Evolutionary conservation across 1,140 invertebrate species (phyloP).

Genomic region (Propsilocerus akamusi): DNA sequence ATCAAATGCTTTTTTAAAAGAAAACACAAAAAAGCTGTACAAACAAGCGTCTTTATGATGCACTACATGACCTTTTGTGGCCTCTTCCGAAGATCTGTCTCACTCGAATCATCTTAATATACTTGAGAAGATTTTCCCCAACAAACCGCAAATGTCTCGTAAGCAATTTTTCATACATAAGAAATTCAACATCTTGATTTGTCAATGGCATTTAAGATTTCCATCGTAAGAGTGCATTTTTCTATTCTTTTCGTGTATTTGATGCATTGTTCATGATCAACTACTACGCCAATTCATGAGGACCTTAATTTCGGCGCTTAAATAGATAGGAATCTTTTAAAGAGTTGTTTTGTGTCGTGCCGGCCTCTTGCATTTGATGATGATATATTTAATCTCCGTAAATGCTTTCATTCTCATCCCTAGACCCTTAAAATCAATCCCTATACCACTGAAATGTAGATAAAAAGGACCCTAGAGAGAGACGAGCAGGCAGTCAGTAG

Average conservation of each 20-base stretch:
- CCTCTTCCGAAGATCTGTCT: no score
- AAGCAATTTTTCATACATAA: no score
- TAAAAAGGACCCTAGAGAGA: neutral
- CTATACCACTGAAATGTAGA: neutral
- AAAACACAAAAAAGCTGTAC: neutral
- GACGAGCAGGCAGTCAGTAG: neutral
- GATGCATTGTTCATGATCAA: no score
- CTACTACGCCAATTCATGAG: no score
- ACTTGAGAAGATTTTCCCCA: no score
- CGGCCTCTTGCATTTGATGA: neutral
- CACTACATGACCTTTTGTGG: neutral
- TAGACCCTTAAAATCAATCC: neutral
- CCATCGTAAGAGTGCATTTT: no score
- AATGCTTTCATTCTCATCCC: slow-evolving; percentile 3
- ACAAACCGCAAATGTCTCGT: no score
- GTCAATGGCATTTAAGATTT: no score
- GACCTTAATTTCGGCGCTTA: slow-evolving; percentile 3
- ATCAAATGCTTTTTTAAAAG: no score
- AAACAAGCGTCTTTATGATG: no score
- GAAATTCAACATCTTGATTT: no score
- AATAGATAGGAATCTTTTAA: neutral
- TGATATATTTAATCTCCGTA: slow-evolving; percentile 4
- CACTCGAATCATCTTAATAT: no score
- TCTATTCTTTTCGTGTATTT: neutral
- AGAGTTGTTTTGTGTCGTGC: neutral